A percentile compares a stretch with the other conserved stretches of the same genome.
These are phyloP conservation scores for Phytoseiulus persimilis DNA, from an alignment of 2,888 invertebrate species.

Conservation along the genomic window DNA sequence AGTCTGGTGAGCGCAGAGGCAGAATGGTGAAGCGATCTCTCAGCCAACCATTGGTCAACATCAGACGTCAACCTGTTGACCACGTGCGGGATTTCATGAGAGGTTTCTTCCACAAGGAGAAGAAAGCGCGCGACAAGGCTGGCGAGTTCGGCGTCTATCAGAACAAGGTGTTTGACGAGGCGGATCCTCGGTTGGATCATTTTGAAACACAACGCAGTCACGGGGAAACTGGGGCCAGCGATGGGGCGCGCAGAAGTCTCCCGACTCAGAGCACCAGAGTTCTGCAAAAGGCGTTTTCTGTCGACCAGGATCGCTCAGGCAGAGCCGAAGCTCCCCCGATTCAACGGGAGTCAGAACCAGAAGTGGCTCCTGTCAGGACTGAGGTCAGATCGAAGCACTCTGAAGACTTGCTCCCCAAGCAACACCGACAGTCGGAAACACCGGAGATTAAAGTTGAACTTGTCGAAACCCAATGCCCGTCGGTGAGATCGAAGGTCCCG, in stretches of 20 bases:
- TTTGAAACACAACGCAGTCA: not conserved
- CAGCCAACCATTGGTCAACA: slow-evolving; percentile 8
- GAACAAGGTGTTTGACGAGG: slow-evolving; percentile 1
- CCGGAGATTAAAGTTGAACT: not conserved
- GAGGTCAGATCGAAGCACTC: too few species aligned
- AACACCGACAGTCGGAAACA: not conserved
- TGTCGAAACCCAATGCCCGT: not conserved
- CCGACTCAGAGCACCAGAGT: not conserved
- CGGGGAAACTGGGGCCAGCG: not conserved
- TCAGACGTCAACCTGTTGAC: not conserved
- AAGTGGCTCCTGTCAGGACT: too few species aligned
- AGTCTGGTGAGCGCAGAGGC: not conserved
- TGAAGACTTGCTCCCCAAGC: too few species aligned
- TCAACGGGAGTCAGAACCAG: not conserved
- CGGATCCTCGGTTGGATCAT: not conserved
- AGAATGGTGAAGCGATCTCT: not conserved
- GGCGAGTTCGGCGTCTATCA: not conserved
- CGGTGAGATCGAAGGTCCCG: not conserved
- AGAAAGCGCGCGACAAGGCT: not conserved
- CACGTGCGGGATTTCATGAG: slow-evolving; percentile 7
- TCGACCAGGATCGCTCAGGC: not conserved
- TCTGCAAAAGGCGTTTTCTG: not conserved
- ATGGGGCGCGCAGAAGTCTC: not conserved
- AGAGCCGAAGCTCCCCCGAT: too few species aligned
- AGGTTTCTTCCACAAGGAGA: not conserved